phyloP scores from a whole-genome alignment of 2,888 invertebrate genomes.

The Calameuta pallipes region DNA sequence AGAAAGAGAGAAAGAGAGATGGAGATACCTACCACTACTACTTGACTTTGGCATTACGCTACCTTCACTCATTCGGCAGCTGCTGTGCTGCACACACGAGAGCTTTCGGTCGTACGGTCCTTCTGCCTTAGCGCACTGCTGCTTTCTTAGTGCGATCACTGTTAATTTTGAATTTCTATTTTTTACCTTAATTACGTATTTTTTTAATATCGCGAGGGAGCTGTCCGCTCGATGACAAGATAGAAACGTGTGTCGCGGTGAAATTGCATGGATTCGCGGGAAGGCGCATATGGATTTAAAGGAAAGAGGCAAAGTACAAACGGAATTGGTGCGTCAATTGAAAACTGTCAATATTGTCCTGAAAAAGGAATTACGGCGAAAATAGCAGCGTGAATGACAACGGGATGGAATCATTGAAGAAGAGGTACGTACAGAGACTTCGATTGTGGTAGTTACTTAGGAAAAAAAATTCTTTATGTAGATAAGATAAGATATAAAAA shows the following conservation, averaged over 20 bases:
- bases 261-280: neutral
- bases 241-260: neutral
- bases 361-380: neutral
- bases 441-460: neutral
- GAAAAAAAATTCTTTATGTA: neutral
- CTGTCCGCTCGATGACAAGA: neutral
- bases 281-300: neutral
- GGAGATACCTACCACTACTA: constrained; percentile 11
- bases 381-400: neutral
- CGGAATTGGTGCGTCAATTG: neutral
- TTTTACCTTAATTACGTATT: neutral
- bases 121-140: neutral
- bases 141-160: neutral
- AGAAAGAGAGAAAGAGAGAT: too few relatives aligned
- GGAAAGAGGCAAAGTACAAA: neutral
- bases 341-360: neutral
- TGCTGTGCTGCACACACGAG: neutral
- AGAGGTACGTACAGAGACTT: neutral
- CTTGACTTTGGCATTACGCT: constrained; percentile 45
- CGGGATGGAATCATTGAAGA: neutral
- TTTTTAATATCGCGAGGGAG: neutral
- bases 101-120: neutral
- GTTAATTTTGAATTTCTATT: neutral
- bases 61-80: constrained; percentile 46
- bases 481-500: neutral